Base-by-base conservation (phyloP, 2,113 vertebrate genomes). In the Ptilorrhoa leucosticta region DNA sequence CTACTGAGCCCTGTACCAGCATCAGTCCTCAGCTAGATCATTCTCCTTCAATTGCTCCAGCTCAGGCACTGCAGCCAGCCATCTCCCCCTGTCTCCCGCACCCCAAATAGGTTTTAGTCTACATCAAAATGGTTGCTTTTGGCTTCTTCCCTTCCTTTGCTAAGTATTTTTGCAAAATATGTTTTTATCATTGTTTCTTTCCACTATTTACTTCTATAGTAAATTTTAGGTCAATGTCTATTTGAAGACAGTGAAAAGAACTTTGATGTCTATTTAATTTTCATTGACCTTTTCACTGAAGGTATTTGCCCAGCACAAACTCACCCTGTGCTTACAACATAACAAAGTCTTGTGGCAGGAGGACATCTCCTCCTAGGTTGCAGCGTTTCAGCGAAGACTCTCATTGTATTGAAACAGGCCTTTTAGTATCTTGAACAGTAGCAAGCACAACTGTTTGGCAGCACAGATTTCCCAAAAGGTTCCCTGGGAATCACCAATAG, bases 11-110 rank as follows among this genome's bases (percentile, higher is more conserved):
- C 47, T 31, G 11, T 33, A 39, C 14, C 35, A 45, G 8, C 13
- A 35, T 19, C 50, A 54, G 30, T 53, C 13, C 26, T 63, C 24
- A 33, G 42, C 11, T 44, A n/a, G 6, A 37, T 30, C 23, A 31
- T 17, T 39, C n/a, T 13, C 20, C 24, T 89, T 53, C 20, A 33
- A 8, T 9, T 56, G 18, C 9, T 70, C 13, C 44, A 70, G 31
- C 17, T 68, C 28, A 53, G 64, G 26, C 30, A 68, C 10, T 20
- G 23, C 21, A 50, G 8, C 12, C 35, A 76, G 16, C 14, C 5
- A 33, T 13, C 5, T 27, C 7, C 3, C 6, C 5, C 7, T 45
- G 30, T 53, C 30, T 47, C 17, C 2, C 3, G 2, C 16, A 28
- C 11, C 33, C 13, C 28, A 82, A 65, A 15, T 1, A 33, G 13